Evolutionary conservation across 2,888 invertebrate genomes (phyloP).

Genomic region (Ashinkailepas kermadecensis): DNA sequence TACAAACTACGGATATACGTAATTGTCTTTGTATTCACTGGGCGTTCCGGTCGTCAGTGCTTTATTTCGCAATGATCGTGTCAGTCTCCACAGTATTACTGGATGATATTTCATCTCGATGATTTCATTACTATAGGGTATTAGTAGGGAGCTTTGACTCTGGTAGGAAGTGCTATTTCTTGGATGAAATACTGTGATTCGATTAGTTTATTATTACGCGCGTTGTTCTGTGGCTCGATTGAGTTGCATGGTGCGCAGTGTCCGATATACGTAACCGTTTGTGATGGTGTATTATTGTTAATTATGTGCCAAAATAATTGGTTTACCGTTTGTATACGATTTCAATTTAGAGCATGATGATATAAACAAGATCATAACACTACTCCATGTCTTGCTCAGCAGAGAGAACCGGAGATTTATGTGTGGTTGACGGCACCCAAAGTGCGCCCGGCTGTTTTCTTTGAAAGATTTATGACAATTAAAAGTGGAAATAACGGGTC

Average conservation of each 20-base stretch:
- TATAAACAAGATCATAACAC: constrained; percentile 20
- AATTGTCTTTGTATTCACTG: not conserved
- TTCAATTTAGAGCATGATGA: constrained; percentile 11
- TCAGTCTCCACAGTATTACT: not conserved
- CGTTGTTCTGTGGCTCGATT: not conserved
- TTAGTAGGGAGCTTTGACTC: constrained; percentile 20
- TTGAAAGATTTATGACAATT: constrained; percentile 13
- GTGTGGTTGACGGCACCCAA: not conserved
- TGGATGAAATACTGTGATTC: constrained; percentile 7
- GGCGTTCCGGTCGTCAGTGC: not conserved
- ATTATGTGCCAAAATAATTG: constrained; percentile 20
- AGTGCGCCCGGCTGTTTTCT: not conserved
- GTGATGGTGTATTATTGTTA: constrained; percentile 22
- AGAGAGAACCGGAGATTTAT: not conserved
- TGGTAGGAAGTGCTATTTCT: constrained; percentile 14
- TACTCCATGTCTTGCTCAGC: not conserved
- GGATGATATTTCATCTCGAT: constrained; percentile 8
- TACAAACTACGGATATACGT: constrained; percentile 20
- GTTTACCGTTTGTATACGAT: constrained; percentile 21
- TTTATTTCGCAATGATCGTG: not conserved
- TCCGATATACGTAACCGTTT: constrained; percentile 10
- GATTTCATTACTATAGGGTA: not conserved
- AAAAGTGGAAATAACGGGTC: constrained; percentile 1
- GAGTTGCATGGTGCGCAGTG: constrained; percentile 6
- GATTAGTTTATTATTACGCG: not conserved